Evolutionary conservation across 2,113 vertebrate species (phyloP).

Genomic region (Nesoenas mayeri): DNA sequence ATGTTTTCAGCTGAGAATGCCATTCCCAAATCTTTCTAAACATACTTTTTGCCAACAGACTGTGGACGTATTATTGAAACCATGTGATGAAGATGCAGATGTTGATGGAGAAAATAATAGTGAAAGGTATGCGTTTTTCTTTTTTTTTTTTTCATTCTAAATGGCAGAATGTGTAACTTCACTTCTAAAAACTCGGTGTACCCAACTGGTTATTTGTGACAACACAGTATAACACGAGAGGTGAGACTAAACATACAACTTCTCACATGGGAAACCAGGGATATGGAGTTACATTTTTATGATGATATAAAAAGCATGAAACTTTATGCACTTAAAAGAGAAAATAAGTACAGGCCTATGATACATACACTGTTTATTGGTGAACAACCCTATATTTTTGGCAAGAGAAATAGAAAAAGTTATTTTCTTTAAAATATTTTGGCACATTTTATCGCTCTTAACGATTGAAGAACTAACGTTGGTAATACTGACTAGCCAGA

Average conservation of each 20-base stretch:
- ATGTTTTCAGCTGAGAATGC: not conserved
- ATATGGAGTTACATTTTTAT: not conserved
- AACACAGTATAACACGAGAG: not conserved
- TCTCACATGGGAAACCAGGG: not conserved
- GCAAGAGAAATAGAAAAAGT: not conserved
- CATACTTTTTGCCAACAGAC: slow-evolving; percentile 57
- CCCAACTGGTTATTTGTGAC: not conserved
- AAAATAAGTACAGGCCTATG: not conserved
- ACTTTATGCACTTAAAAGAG: not conserved
- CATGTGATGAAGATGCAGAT: slow-evolving; percentile 82
- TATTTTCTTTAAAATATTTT: not conserved
- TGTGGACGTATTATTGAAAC: slow-evolving; percentile 77
- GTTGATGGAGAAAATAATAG: slow-evolving; percentile 80
- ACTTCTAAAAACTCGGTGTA: not conserved
- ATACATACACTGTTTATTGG: not conserved
- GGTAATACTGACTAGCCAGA: not conserved
- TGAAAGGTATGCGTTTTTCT: slow-evolving; percentile 79
- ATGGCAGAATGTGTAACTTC: not conserved
- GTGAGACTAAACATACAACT: not conserved
- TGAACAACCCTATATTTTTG: not conserved
- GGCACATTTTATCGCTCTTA: not conserved
- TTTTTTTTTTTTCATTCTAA: not conserved
- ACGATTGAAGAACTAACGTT: not conserved
- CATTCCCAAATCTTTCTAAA: not conserved
- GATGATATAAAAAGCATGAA: not conserved